phyloP scores from a whole-genome alignment of 2,113 vertebrate genomes.

The Danio rerio region DNA sequence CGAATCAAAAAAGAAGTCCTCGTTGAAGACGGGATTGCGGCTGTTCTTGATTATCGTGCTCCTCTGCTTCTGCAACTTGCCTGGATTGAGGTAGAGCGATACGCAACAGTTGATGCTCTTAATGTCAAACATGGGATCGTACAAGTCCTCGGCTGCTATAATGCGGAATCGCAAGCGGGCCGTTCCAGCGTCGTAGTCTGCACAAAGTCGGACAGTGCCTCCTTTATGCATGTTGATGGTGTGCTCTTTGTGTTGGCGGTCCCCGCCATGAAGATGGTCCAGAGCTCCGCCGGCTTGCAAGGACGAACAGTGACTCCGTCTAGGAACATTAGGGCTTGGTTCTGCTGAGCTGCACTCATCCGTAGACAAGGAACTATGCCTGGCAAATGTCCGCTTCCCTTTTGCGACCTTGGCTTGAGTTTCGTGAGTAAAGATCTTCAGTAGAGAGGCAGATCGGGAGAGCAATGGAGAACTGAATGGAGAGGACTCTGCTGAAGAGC shows the following conservation, averaged over 20 bases:
- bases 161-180: conserved; percentile 88
- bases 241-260: conserved; percentile 72
- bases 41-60: conserved; percentile 98
- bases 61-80: conserved; percentile 95
- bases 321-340: conserved; percentile 88
- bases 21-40: conserved; percentile 94
- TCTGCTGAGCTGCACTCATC: conserved; percentile 93
- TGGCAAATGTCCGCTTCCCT: conserved; percentile 87
- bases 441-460: conserved; percentile 90
- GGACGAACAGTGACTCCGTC: conserved; percentile 77
- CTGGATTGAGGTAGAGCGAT: conserved; percentile 90
- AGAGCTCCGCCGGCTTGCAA: conserved; percentile 41
- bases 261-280: conserved; percentile 42
- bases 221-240: conserved; percentile 84
- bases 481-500: conserved; percentile 93
- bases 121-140: conserved; percentile 84
- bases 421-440: conserved; percentile 93
- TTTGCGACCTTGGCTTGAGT: conserved; percentile 93
- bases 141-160: conserved; percentile 87
- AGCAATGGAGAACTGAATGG: conserved; percentile 93
- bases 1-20: conserved; percentile 97
- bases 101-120: conserved; percentile 97
- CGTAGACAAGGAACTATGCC: conserved; percentile 91
- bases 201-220: conserved; percentile 83
- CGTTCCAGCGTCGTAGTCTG: conserved; percentile 85